Evolutionary conservation across 2,888 invertebrate genomes (phyloP).

Genomic region (Elysia crispata): DNA sequence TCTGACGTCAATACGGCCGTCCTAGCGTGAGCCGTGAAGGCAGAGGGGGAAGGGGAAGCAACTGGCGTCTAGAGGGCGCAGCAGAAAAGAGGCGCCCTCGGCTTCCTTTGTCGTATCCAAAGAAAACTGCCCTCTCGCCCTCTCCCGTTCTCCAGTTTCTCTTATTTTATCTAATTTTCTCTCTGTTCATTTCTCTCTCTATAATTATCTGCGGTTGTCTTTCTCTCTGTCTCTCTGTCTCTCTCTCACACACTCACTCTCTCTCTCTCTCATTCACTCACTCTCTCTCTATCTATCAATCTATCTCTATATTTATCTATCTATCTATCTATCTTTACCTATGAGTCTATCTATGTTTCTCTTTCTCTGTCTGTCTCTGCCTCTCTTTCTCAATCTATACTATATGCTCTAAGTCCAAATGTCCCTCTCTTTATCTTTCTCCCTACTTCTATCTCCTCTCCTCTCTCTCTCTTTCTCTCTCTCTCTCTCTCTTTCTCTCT

Average conservation of each 20-base stretch:
- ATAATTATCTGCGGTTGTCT: background rate
- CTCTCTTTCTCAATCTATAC: slow-evolving; percentile 11
- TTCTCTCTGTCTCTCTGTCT: background rate
- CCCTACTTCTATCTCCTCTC: background rate
- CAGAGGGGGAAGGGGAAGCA: no score
- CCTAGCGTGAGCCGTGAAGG: no score
- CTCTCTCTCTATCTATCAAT: slow-evolving; percentile 10
- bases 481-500: slow-evolving; percentile 1
- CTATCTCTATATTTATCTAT: background rate
- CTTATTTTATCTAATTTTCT: no score
- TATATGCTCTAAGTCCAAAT: no score
- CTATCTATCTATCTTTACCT: slow-evolving; percentile 14
- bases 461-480: slow-evolving; percentile 27
- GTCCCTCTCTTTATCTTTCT: background rate
- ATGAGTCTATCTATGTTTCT: background rate
- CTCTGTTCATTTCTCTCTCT: no score
- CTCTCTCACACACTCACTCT: background rate
- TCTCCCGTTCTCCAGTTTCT: no score
- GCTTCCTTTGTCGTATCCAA: no score
- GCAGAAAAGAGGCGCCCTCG: no score
- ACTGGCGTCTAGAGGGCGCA: no score
- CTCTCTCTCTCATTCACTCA: slow-evolving; percentile 11
- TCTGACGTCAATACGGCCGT: no score
- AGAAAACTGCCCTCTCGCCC: no score
- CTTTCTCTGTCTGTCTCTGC: background rate